Evolutionary conservation across 2,113 vertebrate species (phyloP).

Genomic region (Callipepla californica): DNA sequence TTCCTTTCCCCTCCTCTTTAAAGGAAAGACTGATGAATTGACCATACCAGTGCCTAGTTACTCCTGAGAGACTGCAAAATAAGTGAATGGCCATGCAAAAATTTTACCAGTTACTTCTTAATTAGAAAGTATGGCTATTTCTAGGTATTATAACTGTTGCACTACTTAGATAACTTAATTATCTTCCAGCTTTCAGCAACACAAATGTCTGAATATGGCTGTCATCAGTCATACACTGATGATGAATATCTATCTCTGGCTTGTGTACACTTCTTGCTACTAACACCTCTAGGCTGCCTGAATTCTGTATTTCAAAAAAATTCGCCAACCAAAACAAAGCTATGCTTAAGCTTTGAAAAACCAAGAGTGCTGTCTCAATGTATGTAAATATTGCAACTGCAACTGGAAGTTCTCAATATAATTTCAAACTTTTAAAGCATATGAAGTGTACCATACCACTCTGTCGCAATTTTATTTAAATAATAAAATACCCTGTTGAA

Average conservation of each 20-base stretch:
- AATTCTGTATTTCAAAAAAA: background rate
- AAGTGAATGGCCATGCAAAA: background rate
- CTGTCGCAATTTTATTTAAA: conserved; percentile 68
- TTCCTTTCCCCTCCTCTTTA: background rate
- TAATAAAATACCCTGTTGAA: conserved; percentile 41
- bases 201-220: background rate
- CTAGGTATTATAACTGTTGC: background rate
- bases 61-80: background rate
- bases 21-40: background rate
- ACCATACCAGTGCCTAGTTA: background rate
- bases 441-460: conserved; percentile 57
- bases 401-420: conserved; percentile 58
- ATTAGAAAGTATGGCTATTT: background rate
- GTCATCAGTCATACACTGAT: background rate
- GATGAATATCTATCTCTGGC: background rate
- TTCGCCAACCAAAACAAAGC: conserved; percentile 43
- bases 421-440: conserved; percentile 65
- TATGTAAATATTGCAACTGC: conserved; percentile 54
- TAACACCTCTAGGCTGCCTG: background rate
- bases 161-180: background rate
- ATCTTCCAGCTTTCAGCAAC: background rate
- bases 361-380: conserved; percentile 20
- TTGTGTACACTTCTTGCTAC: background rate
- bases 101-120: background rate
- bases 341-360: conserved; percentile 33